A percentile compares a stretch with the other conserved stretches of the same genome.
phyloP scores from a whole-genome alignment of 2,888 invertebrate species.

The Coremacera marginata region DNA sequence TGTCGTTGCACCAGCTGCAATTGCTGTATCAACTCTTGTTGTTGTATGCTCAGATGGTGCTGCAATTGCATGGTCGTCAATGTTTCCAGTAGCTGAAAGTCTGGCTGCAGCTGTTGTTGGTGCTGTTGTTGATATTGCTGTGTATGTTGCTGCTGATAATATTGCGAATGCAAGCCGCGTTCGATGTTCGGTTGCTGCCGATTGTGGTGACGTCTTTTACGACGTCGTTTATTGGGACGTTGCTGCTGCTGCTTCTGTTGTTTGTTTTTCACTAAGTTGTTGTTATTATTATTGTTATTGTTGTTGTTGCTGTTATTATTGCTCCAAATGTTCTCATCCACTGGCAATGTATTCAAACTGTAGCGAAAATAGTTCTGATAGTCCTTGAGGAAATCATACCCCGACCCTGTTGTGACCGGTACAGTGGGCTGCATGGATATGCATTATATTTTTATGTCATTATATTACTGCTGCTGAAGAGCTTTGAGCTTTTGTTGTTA shows the following conservation, averaged over 20 bases:
- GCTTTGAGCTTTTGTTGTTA: background rate
- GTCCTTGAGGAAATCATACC: background rate
- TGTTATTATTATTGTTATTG: background rate
- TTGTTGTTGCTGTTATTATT: background rate
- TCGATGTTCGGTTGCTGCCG: background rate
- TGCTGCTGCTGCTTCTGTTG: background rate
- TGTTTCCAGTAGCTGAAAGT: constrained; percentile 28
- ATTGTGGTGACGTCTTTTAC: background rate
- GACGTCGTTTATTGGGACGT: background rate
- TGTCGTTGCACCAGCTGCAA: constrained; percentile 59
- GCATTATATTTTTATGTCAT: background rate
- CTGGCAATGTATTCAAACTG: background rate
- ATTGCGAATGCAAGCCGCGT: background rate
- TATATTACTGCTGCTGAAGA: background rate
- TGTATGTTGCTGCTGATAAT: background rate
- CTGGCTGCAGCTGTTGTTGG: constrained; percentile 35
- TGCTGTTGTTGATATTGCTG: constrained; percentile 30
- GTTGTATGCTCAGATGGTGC: constrained; percentile 58
- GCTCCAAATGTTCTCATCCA: background rate
- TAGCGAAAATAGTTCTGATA: background rate
- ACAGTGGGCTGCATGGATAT: background rate
- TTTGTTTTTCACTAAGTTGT: background rate
- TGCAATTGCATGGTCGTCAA: constrained; percentile 56
- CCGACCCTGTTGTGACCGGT: background rate
- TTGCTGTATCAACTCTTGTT: constrained; percentile 60